A percentile compares a stretch with the other conserved stretches of the same genome.
Evolutionary conservation across 2,888 invertebrate genomes (phyloP).

Genomic region (Diaphora mendica): DNA sequence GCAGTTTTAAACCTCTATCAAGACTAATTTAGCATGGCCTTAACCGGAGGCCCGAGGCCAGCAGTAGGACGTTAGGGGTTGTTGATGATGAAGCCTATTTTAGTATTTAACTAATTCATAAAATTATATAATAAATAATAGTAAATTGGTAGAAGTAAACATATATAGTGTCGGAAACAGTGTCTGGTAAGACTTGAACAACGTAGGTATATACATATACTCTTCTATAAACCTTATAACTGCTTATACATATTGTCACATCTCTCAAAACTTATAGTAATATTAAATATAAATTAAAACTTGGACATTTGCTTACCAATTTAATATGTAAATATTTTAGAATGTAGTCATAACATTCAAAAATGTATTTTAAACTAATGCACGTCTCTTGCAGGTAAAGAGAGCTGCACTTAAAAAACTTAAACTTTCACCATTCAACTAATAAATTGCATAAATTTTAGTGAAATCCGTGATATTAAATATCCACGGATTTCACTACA

Average conservation of each 20-base stretch:
- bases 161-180: background rate
- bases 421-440: slow-evolving; percentile 13
- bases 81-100: too few species aligned
- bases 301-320: background rate
- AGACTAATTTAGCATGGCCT: too few species aligned
- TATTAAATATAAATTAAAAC: background rate
- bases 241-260: slow-evolving; percentile 1
- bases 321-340: slow-evolving; percentile 5
- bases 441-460: background rate
- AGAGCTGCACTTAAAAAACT: background rate
- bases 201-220: background rate
- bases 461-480: background rate
- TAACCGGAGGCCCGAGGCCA: too few species aligned
- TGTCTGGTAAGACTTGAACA: background rate
- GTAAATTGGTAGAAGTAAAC: background rate
- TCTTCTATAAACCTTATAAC: background rate
- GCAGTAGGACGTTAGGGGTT: too few species aligned
- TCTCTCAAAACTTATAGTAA: background rate
- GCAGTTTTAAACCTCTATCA: too few species aligned
- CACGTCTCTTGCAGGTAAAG: background rate
- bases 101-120: background rate
- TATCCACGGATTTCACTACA: background rate
- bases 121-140: background rate
- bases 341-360: background rate
- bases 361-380: background rate